Evolutionary conservation across 2,797 vertebrate genomes (phyloP).

Genomic region (Notoglanidium macrostoma): DNA sequence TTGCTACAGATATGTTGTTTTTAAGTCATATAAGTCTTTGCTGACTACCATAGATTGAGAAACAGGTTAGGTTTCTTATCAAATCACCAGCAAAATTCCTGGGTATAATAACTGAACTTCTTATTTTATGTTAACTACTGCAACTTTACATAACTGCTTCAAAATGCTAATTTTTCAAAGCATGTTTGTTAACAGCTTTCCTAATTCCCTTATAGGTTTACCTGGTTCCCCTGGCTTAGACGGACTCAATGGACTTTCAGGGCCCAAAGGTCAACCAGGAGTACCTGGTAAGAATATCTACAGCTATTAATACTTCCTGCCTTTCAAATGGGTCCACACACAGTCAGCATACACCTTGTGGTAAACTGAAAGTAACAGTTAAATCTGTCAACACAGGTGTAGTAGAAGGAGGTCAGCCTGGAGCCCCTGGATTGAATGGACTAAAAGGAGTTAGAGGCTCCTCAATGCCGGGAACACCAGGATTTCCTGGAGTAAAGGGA

Average conservation of each 20-base stretch:
- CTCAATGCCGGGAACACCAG: slow-evolving; percentile 73
- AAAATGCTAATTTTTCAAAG: not conserved
- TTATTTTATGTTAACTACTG: not conserved
- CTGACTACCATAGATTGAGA: not conserved
- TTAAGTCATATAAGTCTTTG: not conserved
- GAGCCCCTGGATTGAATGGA: slow-evolving; percentile 80
- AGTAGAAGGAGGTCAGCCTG: slow-evolving; percentile 72
- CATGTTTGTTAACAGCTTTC: not conserved
- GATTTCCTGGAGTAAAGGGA: slow-evolving; percentile 83
- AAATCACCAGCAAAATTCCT: not conserved
- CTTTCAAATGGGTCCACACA: not conserved
- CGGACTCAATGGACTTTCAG: slow-evolving; percentile 90
- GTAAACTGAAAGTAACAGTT: not conserved
- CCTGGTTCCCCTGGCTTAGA: slow-evolving; percentile 84
- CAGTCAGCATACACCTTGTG: not conserved
- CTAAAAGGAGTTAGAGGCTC: slow-evolving; percentile 85
- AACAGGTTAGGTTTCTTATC: not conserved
- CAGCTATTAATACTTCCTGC: not conserved
- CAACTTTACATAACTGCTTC: not conserved
- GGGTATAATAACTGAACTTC: not conserved
- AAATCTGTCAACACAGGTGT: slow-evolving; percentile 71
- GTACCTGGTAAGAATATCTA: slow-evolving; percentile 77
- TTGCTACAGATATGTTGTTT: not conserved
- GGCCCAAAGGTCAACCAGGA: slow-evolving; percentile 86
- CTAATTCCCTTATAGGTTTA: slow-evolving; percentile 73